Evolutionary conservation across 2,888 invertebrate genomes (phyloP), one percentile per base, ranked within the genome.

Genomic region (Apotomis turbidana): DNA sequence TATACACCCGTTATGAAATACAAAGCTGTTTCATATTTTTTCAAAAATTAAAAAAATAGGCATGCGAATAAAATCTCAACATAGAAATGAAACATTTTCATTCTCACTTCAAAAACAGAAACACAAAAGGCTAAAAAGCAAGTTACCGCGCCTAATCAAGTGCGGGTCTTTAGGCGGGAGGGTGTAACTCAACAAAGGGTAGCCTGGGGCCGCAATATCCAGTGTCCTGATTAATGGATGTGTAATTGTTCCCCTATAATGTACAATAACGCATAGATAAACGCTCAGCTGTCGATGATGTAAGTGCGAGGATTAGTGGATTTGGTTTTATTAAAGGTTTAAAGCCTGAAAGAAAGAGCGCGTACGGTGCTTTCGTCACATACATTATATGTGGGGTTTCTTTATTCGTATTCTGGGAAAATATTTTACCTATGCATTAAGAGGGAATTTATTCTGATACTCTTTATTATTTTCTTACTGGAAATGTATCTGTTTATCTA

Each of bases 181-280:
- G 68, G 68, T 52, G 68, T 72, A 70, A 70, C 52, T 71, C 71
- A 66, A 66, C 71, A 55, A 49, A 68, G 72, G 72, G 68, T 63
- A 58, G 67, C 71, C 72, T 63, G 58, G 62, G 68, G 71, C 66
- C 41, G 67, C 66, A 57, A 66, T 71, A 71, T 59, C 57, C 60
- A 71, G 58, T 62, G 51, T 67, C 68, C 68, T 72, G 72, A 72
- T 72, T 72, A 72, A 72, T 72, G 72, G 72, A 58, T 59, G 72
- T 68, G 72, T 68, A 72, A 72, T 72, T 72, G 72, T 72, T 68
- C 72, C 72, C 72, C 72, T 72, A 72, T 62, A 63, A 59, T 68
- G 51, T 68, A 58, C 66, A 58, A 58, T 59, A 57, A 9, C 66
- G 63, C 68, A 63, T 72, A 68, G 68, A 72, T 68, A 72, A 62